These are phyloP conservation scores for Myocastor coypus DNA, from an alignment of 2,113 vertebrate species.

Conservation along the genomic window DNA sequence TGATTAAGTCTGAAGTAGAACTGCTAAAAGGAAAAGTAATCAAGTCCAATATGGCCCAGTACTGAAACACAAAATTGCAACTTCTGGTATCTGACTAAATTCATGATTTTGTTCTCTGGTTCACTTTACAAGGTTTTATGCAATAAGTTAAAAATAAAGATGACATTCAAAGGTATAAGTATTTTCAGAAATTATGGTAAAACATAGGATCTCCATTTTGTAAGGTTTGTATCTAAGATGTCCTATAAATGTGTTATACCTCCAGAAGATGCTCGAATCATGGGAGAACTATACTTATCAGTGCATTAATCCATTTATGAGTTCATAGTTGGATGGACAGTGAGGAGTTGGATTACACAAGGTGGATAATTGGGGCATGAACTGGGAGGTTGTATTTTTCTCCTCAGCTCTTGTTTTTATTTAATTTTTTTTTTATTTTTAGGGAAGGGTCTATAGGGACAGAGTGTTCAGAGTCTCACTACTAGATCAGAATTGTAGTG, in stretches of 20 bases:
- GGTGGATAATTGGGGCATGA: not conserved
- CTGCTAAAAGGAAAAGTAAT: conserved; percentile 17
- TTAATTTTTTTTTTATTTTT: too few relatives aligned
- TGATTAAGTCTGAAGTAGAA: conserved; percentile 50
- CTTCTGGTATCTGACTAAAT: conserved; percentile 42
- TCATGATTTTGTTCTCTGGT: not conserved
- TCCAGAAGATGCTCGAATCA: not conserved
- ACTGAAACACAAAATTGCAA: not conserved
- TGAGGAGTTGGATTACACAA: not conserved
- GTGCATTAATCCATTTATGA: not conserved
- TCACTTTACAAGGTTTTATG: conserved; percentile 23
- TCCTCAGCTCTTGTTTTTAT: too few relatives aligned
- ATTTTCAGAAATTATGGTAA: conserved; percentile 36
- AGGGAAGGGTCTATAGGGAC: too few relatives aligned
- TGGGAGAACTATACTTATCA: not conserved
- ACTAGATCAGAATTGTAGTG: too few relatives aligned
- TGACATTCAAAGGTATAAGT: not conserved
- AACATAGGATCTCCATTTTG: not conserved
- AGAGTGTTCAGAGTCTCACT: too few relatives aligned
- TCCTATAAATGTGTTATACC: not conserved
- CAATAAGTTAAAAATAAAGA: conserved; percentile 11
- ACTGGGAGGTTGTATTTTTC: not conserved
- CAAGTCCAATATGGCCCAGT: not conserved
- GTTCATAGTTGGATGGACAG: not conserved
- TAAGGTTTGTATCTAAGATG: not conserved